Evolutionary conservation across 2,888 invertebrate species (phyloP).

Genomic region (Mythimna ferrago): DNA sequence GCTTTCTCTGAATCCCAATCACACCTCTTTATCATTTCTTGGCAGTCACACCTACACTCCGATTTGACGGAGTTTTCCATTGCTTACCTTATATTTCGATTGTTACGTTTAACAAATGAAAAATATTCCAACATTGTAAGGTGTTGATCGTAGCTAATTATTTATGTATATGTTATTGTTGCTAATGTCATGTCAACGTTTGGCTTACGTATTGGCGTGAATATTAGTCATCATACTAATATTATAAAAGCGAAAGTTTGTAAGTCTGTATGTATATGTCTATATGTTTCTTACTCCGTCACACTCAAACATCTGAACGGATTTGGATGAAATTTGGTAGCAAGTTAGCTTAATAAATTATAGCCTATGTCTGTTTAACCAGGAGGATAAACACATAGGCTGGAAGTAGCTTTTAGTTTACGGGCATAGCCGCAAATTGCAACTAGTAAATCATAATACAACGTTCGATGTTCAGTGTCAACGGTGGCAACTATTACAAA

Average conservation of each 20-base stretch:
- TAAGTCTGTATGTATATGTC: too few relatives aligned
- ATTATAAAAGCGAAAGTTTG: too few relatives aligned
- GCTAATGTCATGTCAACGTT: constrained; percentile 54
- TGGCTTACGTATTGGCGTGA: constrained; percentile 50
- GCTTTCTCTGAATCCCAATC: constrained; percentile 12
- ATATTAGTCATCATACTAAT: constrained; percentile 43
- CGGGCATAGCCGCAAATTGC: too few relatives aligned
- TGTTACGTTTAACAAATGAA: constrained; percentile 1
- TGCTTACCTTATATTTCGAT: constrained; percentile 4
- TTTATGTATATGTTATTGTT: constrained; percentile 40
- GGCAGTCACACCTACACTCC: constrained; percentile 15
- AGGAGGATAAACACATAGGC: too few relatives aligned
- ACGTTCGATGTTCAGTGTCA: constrained; percentile 52
- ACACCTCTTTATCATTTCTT: constrained; percentile 18
- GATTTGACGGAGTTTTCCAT: constrained; percentile 7
- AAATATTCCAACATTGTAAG: constrained; percentile 7
- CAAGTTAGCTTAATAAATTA: too few relatives aligned
- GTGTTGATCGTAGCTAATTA: constrained; percentile 26
- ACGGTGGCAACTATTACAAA: constrained; percentile 55
- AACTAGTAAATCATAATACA: constrained; percentile 41
- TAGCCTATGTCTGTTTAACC: too few relatives aligned
- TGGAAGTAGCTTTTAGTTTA: too few relatives aligned
- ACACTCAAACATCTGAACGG: too few relatives aligned
- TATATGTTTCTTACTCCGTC: too few relatives aligned
- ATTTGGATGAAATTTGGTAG: too few relatives aligned